A percentile compares a stretch with the other conserved stretches of the same genome.
Evolutionary conservation across 2,888 invertebrate genomes (phyloP).

Genomic region (Yponomeuta evonymella): DNA sequence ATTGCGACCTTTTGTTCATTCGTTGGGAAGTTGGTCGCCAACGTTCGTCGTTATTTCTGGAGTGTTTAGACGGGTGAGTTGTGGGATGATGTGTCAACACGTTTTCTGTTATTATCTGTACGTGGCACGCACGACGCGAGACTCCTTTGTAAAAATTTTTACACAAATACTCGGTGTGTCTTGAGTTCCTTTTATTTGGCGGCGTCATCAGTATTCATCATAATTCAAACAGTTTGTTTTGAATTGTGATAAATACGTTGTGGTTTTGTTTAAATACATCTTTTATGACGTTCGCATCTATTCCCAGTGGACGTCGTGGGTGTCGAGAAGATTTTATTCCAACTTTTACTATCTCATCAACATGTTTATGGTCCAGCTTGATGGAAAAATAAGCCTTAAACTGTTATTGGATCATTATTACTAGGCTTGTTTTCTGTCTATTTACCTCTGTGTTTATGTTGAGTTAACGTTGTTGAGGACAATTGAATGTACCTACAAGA

Average conservation of each 20-base stretch:
- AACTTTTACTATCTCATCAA: conserved; percentile 49
- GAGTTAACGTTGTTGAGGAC: neutral
- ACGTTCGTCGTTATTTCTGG: conserved; percentile 44
- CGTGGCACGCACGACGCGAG: neutral
- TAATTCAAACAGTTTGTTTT: neutral
- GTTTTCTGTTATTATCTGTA: conserved; percentile 24
- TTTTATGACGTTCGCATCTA: conserved; percentile 55
- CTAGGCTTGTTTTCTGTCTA: neutral
- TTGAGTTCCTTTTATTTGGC: conserved; percentile 54
- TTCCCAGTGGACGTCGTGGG: conserved; percentile 54
- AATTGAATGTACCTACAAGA: too few species aligned
- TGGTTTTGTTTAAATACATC: conserved; percentile 45
- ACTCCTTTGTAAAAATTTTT: neutral
- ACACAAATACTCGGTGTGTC: conserved; percentile 15
- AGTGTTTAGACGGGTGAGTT: conserved; percentile 39
- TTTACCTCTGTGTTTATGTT: neutral
- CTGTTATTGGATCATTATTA: conserved; percentile 25
- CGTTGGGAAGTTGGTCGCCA: conserved; percentile 39
- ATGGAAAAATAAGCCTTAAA: conserved; percentile 25
- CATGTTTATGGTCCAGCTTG: conserved; percentile 41
- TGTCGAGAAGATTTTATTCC: conserved; percentile 46
- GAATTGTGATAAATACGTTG: conserved; percentile 32
- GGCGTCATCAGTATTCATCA: neutral
- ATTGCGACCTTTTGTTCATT: conserved; percentile 34
- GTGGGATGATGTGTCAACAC: conserved; percentile 43